Percentiles rank a stretch among this genome's conserved stretches.
phyloP scores from a whole-genome alignment of 2,888 invertebrate species.

The Drosophila incognita region DNA sequence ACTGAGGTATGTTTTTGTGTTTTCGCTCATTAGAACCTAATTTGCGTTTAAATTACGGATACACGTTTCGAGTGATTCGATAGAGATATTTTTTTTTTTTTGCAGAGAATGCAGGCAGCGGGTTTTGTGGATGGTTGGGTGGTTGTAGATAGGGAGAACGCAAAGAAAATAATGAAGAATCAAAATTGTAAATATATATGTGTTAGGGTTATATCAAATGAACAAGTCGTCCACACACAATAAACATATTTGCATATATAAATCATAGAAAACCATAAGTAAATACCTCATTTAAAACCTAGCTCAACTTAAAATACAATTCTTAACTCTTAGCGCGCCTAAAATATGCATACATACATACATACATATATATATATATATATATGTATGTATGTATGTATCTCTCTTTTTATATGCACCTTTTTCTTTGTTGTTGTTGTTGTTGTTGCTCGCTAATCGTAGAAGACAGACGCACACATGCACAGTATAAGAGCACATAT shows the following conservation, averaged over 20 bases:
- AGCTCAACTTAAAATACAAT: slow-evolving; percentile 8
- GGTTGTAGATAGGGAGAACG: slow-evolving; percentile 17
- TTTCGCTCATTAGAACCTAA: slow-evolving; percentile 56
- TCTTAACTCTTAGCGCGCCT: slow-evolving; percentile 2
- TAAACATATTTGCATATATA: slow-evolving; percentile 16
- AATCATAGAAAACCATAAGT: slow-evolving; percentile 12
- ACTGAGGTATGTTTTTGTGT: slow-evolving; percentile 29
- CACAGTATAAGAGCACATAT: slow-evolving; percentile 31
- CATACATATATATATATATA: background rate
- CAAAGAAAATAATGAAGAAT: slow-evolving; percentile 56
- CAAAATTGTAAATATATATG: slow-evolving; percentile 48
- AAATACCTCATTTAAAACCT: background rate
- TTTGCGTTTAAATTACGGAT: background rate
- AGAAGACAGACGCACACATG: slow-evolving; percentile 20
- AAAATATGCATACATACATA: background rate
- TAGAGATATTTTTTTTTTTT: slow-evolving; percentile 20
- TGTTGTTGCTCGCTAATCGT: slow-evolving; percentile 7
- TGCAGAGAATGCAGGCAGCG: slow-evolving; percentile 45
- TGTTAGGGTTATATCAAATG: slow-evolving; percentile 40
- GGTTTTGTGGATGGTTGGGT: slow-evolving; percentile 12
- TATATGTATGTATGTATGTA: background rate
- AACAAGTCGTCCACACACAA: slow-evolving; percentile 23
- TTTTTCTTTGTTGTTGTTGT: slow-evolving; percentile 18
- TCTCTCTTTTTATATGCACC: slow-evolving; percentile 49
- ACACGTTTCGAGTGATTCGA: slow-evolving; percentile 9